Percentiles rank a stretch among this genome's conserved stretches.
These are phyloP conservation scores for Huso huso DNA, from an alignment of 2,797 vertebrate genomes.

Conservation along the genomic window DNA sequence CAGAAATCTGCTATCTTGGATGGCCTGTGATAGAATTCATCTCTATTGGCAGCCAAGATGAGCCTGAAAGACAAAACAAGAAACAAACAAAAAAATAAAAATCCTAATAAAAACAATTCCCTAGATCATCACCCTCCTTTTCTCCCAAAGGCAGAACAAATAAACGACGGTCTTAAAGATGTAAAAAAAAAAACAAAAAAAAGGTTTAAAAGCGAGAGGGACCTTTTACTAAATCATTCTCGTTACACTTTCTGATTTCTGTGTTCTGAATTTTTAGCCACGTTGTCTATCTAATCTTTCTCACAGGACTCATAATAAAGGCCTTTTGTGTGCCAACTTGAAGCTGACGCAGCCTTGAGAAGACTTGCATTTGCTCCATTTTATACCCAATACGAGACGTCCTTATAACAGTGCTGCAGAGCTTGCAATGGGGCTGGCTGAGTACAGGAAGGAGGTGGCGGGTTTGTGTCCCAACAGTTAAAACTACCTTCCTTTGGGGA, in stretches of 20 bases:
- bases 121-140: neutral
- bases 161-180: constrained; percentile 2
- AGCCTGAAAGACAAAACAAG: constrained; percentile 57
- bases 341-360: neutral
- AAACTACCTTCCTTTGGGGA: no score
- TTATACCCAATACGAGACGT: neutral
- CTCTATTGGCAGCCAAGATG: constrained; percentile 94
- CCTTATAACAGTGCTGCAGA: neutral
- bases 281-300: neutral
- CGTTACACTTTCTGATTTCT: neutral
- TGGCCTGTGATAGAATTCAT: constrained; percentile 85
- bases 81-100: constrained; percentile 7
- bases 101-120: neutral
- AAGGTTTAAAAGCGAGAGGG: neutral
- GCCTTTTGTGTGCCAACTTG: no score
- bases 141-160: constrained; percentile 2
- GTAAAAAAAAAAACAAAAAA: no score
- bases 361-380: neutral
- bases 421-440: neutral
- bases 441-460: no score
- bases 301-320: neutral
- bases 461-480: no score
- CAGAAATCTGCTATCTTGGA: constrained; percentile 86
- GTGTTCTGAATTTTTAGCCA: neutral
- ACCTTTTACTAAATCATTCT: neutral